phyloP scores from a whole-genome alignment of 2,113 vertebrate species.

The Ictalurus furcatus region DNA sequence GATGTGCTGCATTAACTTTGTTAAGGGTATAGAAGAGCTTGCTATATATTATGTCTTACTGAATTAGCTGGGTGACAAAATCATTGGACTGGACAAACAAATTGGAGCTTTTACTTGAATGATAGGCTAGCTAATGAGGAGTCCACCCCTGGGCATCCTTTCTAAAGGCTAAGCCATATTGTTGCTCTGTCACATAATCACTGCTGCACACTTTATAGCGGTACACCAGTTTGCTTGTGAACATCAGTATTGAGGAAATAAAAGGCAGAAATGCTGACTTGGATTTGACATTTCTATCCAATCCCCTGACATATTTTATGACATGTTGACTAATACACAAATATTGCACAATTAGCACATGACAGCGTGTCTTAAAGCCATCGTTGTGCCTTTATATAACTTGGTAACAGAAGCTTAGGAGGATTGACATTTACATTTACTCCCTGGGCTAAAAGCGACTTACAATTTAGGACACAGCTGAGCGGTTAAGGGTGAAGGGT shows the following conservation, averaged over 20 bases:
- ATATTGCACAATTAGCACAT: neutral
- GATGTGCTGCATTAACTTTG: neutral
- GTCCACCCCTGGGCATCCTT: neutral
- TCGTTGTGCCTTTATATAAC: neutral
- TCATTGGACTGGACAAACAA: neutral
- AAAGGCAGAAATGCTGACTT: neutral
- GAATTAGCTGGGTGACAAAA: neutral
- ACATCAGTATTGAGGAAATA: neutral
- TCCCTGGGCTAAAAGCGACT: neutral
- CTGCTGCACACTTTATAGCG: neutral
- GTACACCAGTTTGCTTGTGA: neutral
- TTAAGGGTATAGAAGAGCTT: neutral
- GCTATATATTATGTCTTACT: neutral
- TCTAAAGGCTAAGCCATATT: neutral
- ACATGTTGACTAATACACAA: neutral
- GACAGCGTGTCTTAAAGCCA: neutral
- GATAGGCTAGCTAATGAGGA: neutral
- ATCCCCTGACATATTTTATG: neutral
- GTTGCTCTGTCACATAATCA: neutral
- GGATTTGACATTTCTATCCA: neutral
- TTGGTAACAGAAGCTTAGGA: neutral
- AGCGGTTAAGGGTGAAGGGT: neutral
- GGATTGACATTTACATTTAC: slow-evolving; percentile 18
- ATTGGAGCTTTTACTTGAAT: neutral
- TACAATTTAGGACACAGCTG: neutral